These are phyloP conservation scores for Yoshiicerus persimilis DNA, from an alignment of 1,140 invertebrate species.

Conservation along the genomic window DNA sequence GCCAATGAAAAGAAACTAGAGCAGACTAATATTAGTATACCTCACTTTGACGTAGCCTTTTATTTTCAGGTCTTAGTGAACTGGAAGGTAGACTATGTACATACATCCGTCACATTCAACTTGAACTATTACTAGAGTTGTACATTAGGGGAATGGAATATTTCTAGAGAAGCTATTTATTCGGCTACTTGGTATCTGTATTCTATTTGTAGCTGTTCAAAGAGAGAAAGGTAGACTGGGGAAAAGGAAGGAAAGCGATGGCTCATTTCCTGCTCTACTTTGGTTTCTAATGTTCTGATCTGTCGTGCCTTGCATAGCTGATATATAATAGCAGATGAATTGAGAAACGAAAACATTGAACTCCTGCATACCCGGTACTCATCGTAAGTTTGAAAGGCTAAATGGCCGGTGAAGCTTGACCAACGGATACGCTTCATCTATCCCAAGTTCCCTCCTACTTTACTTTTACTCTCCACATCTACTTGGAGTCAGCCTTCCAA, in stretches of 20 bases:
- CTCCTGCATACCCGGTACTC: neutral
- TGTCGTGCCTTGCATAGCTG: neutral
- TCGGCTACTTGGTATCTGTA: neutral
- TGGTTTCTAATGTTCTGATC: neutral
- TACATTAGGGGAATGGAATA: neutral
- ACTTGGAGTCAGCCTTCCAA: neutral
- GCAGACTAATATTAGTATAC: too few relatives aligned
- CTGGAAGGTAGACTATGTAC: neutral
- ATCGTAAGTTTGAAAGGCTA: neutral
- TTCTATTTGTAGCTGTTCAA: neutral
- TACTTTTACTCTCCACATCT: neutral
- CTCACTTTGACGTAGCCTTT: too few relatives aligned
- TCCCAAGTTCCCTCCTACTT: neutral
- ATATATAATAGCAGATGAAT: neutral
- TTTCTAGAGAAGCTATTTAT: neutral
- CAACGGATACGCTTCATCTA: slow-evolving; percentile 9
- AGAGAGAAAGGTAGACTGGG: neutral
- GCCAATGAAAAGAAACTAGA: neutral
- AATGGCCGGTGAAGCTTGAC: slow-evolving; percentile 8
- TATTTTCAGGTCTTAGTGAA: neutral
- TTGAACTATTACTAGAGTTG: neutral
- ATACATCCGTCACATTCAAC: neutral
- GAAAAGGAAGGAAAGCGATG: neutral
- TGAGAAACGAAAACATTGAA: neutral
- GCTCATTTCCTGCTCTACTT: slow-evolving; percentile 21